Evolutionary conservation across 2,797 vertebrate genomes (phyloP).

Genomic region (Neosilurus mollespiculum): DNA sequence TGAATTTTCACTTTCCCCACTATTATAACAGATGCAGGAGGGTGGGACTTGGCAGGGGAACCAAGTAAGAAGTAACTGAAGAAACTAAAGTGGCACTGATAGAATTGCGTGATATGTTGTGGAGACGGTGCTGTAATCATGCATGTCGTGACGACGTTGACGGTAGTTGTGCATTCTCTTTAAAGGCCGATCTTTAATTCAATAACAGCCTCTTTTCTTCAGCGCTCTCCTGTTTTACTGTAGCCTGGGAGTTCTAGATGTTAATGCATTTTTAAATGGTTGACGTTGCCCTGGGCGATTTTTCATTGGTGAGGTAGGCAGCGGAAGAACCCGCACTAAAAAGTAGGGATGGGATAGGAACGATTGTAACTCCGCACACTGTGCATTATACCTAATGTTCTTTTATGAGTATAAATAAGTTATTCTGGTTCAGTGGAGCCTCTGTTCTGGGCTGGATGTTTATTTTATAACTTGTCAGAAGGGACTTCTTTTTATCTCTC

Average conservation of each 20-base stretch:
- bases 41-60: not conserved
- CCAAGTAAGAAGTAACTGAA: not conserved
- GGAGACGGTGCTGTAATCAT: not conserved
- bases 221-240: not conserved
- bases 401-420: not conserved
- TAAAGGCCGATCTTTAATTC: not conserved
- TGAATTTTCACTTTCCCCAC: not conserved
- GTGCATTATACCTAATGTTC: not conserved
- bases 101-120: not conserved
- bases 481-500: not conserved
- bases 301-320: not conserved
- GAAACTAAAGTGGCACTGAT: not conserved
- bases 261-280: not conserved
- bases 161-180: too few relatives aligned
- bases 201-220: not conserved
- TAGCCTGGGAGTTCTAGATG: not conserved
- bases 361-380: not conserved
- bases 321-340: not conserved
- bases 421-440: not conserved
- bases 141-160: not conserved
- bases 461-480: not conserved
- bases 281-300: not conserved
- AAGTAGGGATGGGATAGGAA: too few relatives aligned
- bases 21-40: not conserved
- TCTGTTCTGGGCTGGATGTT: not conserved